Evolutionary conservation across 2,888 invertebrate species (phyloP), one percentile per base, ranked within the genome.

Genomic region (Glaucopsyche alexis): DNA sequence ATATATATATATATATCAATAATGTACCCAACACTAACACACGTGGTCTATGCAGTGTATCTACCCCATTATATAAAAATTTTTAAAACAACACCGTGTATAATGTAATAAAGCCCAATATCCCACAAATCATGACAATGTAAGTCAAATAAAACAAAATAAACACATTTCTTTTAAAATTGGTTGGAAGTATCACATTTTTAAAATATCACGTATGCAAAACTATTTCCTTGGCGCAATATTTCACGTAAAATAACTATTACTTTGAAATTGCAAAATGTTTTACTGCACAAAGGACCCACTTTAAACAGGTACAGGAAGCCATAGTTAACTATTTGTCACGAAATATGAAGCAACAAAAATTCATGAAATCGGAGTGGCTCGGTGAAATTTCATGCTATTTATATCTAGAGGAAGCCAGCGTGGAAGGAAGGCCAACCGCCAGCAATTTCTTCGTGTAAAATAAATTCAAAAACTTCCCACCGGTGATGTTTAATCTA

Each of bases 241-340:
- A 69, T 69, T 69, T 69, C 49, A 69, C 69, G 69, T 49, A 69
- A 69, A 67, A 72, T 72, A 72, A 72, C 65, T 72, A 65, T 72
- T 50, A 72, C 45, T 50, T 50, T 72, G 50, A 67, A 72, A 69
- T 69, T 69, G 72, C 72, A 72, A 72, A 72, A 72, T 52, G 60
- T 72, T 72, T 72, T 67, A 52, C 72, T 72, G 72, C 72, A 72
- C 67, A 72, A 72, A 72, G 72, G 67, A 52, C 70, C 74, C 73
- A 82, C 83, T 82, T 79, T 79, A 77, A 78, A 78, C 78, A 80
- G 82, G 81, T 78, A 84, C 83, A 85, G 83, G 84, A 83, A 83
- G 81, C 78, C 81, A 76, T 79, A 77, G 78, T 79, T 80, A 81
- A 79, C 81, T 81, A 81, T 81, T 82, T 82, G 81, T 81, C 81